phyloP scores from a whole-genome alignment of 2,888 invertebrate species.

The Mactromeris polynyma region DNA sequence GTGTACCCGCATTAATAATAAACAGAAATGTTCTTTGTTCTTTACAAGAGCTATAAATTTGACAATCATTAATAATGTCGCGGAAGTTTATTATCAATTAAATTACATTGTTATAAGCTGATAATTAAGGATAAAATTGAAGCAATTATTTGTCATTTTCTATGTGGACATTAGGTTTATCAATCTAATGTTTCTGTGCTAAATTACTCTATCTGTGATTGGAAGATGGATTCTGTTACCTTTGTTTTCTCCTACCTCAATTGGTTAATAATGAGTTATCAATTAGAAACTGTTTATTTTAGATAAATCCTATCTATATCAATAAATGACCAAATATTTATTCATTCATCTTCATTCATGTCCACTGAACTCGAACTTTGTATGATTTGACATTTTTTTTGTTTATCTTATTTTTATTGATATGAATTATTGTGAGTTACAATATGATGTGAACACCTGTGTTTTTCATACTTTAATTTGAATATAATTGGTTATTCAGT shows the following conservation, averaged over 20 bases:
- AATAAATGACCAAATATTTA: conserved; percentile 8
- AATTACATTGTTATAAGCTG: not conserved
- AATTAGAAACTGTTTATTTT: conserved; percentile 3
- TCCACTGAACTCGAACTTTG: not conserved
- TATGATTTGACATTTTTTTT: not conserved
- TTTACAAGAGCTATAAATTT: not conserved
- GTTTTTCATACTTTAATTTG: not conserved
- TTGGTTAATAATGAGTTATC: not conserved
- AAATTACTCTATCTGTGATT: not conserved
- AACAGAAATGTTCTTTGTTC: not conserved
- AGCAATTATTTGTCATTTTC: not conserved
- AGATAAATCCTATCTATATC: conserved; percentile 2
- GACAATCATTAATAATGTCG: not conserved
- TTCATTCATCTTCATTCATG: not conserved
- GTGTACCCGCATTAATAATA: too few relatives aligned
- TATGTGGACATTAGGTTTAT: not conserved
- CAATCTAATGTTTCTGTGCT: not conserved
- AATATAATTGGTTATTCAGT: not conserved
- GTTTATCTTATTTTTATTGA: not conserved
- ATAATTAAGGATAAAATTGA: not conserved
- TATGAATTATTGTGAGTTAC: not conserved
- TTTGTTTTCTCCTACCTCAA: not conserved
- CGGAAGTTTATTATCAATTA: not conserved
- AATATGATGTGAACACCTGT: not conserved
- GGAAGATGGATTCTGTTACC: not conserved